A percentile compares a stretch with the other conserved stretches of the same genome.
Evolutionary conservation across 2,888 invertebrate species (phyloP).

Genomic region (Oithona nana): DNA sequence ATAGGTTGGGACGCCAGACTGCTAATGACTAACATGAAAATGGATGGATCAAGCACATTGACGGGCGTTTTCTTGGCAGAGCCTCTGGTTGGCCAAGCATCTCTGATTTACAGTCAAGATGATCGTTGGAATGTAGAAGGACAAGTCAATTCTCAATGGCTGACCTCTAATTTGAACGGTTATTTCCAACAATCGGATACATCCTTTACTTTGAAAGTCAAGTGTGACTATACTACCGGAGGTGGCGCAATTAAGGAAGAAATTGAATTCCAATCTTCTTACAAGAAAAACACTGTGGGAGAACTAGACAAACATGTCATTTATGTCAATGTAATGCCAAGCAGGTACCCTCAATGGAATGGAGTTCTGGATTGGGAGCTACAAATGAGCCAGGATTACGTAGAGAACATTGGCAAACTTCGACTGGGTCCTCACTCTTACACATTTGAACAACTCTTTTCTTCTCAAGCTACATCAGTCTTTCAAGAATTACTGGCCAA

Average conservation of each 20-base stretch:
- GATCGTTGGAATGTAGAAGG: background rate
- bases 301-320: constrained; percentile 3
- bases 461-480: background rate
- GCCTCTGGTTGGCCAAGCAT: no score
- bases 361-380: constrained; percentile 22
- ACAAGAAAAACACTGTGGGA: background rate
- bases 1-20: no score
- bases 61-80: no score
- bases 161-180: background rate
- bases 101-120: no score
- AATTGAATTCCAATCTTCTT: background rate
- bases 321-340: background rate
- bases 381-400: constrained; percentile 23
- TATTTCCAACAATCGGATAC: background rate
- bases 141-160: background rate
- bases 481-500: constrained; percentile 1
- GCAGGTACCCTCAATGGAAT: constrained; percentile 20
- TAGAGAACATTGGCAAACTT: constrained; percentile 22
- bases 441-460: constrained; percentile 2
- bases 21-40: no score
- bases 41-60: no score
- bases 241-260: background rate
- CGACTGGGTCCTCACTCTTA: background rate
- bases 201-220: background rate
- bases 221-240: background rate